A percentile compares a stretch with the other conserved stretches of the same genome.
Evolutionary conservation across 2,888 invertebrate genomes (phyloP).

Genomic region (Spilosoma lubricipeda): DNA sequence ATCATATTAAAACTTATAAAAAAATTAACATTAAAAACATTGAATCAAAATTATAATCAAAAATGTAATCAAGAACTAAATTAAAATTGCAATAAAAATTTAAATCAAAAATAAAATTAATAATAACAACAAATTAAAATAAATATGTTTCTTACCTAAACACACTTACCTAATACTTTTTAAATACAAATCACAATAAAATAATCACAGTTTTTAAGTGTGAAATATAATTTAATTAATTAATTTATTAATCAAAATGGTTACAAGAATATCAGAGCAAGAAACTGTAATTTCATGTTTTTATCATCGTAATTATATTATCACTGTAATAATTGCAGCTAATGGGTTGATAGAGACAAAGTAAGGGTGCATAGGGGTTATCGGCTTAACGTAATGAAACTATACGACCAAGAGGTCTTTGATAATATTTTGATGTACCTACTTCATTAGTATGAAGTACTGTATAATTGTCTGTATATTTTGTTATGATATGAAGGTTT

Average conservation of each 20-base stretch:
- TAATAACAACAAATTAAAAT: too few relatives aligned
- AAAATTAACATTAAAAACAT: too few relatives aligned
- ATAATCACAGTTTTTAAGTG: background rate
- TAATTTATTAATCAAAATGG: slow-evolving; percentile 2
- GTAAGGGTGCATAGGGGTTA: slow-evolving; percentile 56
- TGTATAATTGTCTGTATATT: background rate
- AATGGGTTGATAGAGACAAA: slow-evolving; percentile 76
- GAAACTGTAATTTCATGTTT: slow-evolving; percentile 48
- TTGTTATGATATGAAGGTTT: too few relatives aligned
- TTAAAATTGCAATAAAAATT: too few relatives aligned
- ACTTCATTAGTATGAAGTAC: background rate
- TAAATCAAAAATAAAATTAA: too few relatives aligned
- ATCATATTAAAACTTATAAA: too few relatives aligned
- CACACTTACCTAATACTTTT: too few relatives aligned
- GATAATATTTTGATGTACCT: slow-evolving; percentile 51
- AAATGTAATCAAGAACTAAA: too few relatives aligned
- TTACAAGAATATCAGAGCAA: slow-evolving; percentile 25
- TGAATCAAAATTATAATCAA: too few relatives aligned
- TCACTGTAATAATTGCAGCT: slow-evolving; percentile 77
- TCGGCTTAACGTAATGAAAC: slow-evolving; percentile 57
- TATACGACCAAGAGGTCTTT: slow-evolving; percentile 34
- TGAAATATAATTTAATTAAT: background rate
- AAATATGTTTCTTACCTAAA: too few relatives aligned
- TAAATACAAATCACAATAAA: too few relatives aligned
- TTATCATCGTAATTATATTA: slow-evolving; percentile 76